Base-by-base conservation (phyloP, 1,140 invertebrate species). In the Drosophila virilis region DNA sequence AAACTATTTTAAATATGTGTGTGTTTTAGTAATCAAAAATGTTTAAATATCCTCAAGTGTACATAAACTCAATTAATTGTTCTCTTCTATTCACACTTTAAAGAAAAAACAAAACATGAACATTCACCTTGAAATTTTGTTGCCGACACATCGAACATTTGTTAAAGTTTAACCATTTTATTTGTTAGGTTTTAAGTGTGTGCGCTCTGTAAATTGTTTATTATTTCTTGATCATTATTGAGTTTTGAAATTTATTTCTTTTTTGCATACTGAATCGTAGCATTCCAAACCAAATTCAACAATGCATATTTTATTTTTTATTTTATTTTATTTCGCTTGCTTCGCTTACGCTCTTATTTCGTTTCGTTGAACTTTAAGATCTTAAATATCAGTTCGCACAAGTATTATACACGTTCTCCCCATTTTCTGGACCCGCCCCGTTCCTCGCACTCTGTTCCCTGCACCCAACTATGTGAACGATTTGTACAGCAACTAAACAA, bases 151-250 rank as follows among this genome's bases (percentile, higher is more conserved):
- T 62, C 48, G 48, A 74, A 77, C 69, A 60, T 80, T 88, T 88
- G 83, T 88, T 88, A 88, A 88, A 89, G 83, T 89, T 89, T 86
- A 83, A 35, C 32, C 60, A 52, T 46, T 71, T 88, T 88, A n/a
- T 17, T 88, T 88, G 83, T 89, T 88, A 88, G 80, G 83, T 88
- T 88, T 89, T 88, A 88, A 88, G 83, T 83, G 84, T 89, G 72
- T 72, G 73, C 74, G 69, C 66, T 86, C 58, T 77, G 70, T 76
- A 59, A 70, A 88, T 76, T 73, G 77, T 77, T 85, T 82, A 82
- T 88, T 60, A 70, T 74, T 88, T 88, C 50, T 33, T 10, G 38
- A 38, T 66, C 50, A 48, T 69, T 17, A 17, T 17, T 17, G 0
- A 17, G 17, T 17, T 66, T 15, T 60, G 52, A 48, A 51, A 58